Base-by-base conservation (phyloP, 2,113 vertebrate genomes). In the Maylandia zebra region DNA sequence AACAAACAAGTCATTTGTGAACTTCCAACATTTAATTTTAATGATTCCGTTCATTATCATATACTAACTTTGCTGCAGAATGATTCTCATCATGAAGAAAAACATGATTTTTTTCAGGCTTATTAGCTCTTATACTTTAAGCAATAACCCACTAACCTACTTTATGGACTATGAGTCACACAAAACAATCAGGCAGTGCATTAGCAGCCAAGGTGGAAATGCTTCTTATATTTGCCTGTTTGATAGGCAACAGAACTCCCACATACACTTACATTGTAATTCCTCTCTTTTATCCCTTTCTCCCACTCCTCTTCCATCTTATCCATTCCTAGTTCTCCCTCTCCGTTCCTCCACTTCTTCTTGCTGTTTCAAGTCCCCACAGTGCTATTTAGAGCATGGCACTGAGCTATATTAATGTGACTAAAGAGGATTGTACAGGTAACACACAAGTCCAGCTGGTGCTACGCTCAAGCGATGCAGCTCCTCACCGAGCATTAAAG, bases 91-190 rank as follows among this genome's bases (percentile, higher is more conserved):
- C 83, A 78, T 59, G 59, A 82, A 86, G 81, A 85, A 84, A 91
- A 89, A 78, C 57, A 89, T 86, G 19, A 38, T 38, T 69, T 24
- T 41, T 84, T 69, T 52, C 22, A 84, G 71, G 71, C 82, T 90
- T 89, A 93, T 93, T 93, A 88, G 81, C 71, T 61, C 52, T 91
- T 88, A 90, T 93, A 91, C 90, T 91, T 90, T 92, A 85, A 88
- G 83, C 86, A 86, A 86, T 83, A 94, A 93, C 92, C 95, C 92
- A 93, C 88, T 94, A 93, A 95, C 93, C 93, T 90, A 93, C 93
- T 95, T 94, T 91, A 89, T 53, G 78, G 88, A 89, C 84, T 74
- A 53, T 94, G 91, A 94, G 89, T 94, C 93, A 93, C 88, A 85
- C 14, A 86, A 91, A 82, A 90, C 86, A 84, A 91, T 91, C 92